Evolutionary conservation across 1,140 invertebrate species (phyloP), one percentile per base, ranked within the genome.

Genomic region (Triops longicaudatus): DNA sequence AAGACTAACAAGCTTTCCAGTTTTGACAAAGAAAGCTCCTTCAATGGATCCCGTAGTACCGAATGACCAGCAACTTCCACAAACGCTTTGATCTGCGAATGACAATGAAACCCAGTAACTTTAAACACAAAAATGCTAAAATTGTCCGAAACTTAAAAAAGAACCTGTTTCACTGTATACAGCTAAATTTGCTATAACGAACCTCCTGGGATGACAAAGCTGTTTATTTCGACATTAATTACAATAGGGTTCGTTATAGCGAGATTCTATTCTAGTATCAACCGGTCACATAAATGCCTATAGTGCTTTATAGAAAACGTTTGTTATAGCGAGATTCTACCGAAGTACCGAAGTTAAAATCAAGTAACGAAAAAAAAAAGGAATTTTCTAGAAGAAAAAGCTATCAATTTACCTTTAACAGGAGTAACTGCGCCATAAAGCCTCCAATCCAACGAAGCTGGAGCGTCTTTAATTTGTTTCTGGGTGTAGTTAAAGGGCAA

Each of bases 51-150:
- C 96, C 78, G 93, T 91, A 0, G 96, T 97, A 50, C 95, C 96
- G 86, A 98, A 98, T 82, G 92, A 94, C 96, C 96, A 98, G 82
- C 96, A 98, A 11, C 94, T 97, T 2, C 96, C 96, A 86, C 97
- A 98, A 75, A 98, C 93, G 0, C 93, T 95, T 86, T 98, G 95
- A 89, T 97, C 93, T 91, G 82, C 76, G 80, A 4, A 37, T 37
- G 7, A 37, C 31, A 37, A 37, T 37, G 31, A 7, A 7, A 7
- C 31, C 31, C 31, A 37, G 7, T 37, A 4, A 37, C 7, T 37
- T 37, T 80, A 80, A 50, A 26, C 26, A 73, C 31, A 37, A 37
- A 37, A n/a, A 75, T 26, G 7, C 74, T 26, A 12, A 27, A 27
- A 42, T 41, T 11, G 74, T 11, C n/a, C 22, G 31, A 12, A 31